Percentiles rank a stretch among this genome's conserved stretches.
phyloP scores from a whole-genome alignment of 2,888 invertebrate genomes.

The Crioceris asparagi region DNA sequence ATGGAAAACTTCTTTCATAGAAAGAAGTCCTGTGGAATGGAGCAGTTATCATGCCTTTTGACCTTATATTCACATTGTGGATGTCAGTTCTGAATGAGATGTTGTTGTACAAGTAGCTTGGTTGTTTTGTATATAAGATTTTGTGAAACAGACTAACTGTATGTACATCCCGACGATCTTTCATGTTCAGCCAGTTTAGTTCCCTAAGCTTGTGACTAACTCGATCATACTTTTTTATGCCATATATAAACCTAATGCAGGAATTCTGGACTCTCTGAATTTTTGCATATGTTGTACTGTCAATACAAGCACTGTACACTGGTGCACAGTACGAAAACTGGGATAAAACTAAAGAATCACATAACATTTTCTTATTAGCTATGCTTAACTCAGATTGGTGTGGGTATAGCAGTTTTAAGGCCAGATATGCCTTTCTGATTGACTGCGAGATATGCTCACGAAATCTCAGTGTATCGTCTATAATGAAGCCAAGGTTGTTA shows the following conservation, averaged over 20 bases:
- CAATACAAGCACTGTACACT: no score
- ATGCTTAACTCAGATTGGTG: no score
- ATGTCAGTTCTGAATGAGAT: conserved; percentile 3
- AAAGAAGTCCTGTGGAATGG: conserved; percentile 3
- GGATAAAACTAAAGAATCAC: no score
- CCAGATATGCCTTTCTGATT: no score
- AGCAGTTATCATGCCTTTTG: background rate
- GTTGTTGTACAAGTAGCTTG: conserved; percentile 1
- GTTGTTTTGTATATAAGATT: background rate
- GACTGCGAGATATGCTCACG: no score
- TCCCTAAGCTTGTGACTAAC: conserved; percentile 4
- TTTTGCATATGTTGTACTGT: background rate
- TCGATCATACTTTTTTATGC: conserved; percentile 4
- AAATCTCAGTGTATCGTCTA: no score
- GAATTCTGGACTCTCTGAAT: background rate
- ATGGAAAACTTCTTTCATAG: conserved; percentile 4
- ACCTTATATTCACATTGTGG: conserved; percentile 3
- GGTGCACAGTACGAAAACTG: no score
- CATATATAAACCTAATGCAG: conserved; percentile 3
- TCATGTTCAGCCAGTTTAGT: conserved; percentile 1
- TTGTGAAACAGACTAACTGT: background rate
- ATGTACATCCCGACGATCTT: background rate
- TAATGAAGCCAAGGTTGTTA: no score
- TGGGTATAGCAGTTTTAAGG: no score
- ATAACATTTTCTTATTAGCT: no score